Evolutionary conservation across 2,888 invertebrate genomes (phyloP).

Genomic region (Platycheirus rosarum): DNA sequence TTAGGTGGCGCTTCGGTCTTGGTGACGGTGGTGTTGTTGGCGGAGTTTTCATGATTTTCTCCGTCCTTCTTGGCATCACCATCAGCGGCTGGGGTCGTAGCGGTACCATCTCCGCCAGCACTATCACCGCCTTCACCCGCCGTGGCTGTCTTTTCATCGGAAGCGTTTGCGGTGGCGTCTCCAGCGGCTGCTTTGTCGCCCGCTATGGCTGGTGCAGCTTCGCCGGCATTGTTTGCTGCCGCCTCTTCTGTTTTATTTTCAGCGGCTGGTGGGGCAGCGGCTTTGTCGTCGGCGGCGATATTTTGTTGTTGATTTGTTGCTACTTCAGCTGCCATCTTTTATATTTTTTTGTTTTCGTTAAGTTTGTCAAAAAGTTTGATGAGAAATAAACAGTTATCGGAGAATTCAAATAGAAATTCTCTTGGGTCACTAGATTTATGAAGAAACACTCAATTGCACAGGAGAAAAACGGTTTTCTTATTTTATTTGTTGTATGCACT

Average conservation of each 20-base stretch:
- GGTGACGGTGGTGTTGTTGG: conserved; percentile 82
- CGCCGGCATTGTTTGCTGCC: conserved; percentile 79
- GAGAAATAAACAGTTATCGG: conserved; percentile 42
- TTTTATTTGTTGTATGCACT: conserved; percentile 34
- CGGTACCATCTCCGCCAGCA: conserved; percentile 77
- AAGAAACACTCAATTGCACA: conserved; percentile 47
- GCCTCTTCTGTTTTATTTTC: conserved; percentile 84
- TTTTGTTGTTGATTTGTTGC: conserved; percentile 85
- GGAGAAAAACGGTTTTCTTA: conserved; percentile 52
- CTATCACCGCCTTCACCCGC: conserved; percentile 79
- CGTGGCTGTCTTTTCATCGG: conserved; percentile 73
- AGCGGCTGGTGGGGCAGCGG: conserved; percentile 78
- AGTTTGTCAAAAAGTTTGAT: conserved; percentile 55
- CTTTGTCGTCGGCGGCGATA: conserved; percentile 79
- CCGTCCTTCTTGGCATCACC: conserved; percentile 82
- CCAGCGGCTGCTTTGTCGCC: conserved; percentile 77
- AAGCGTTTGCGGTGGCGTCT: conserved; percentile 72
- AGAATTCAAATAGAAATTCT: conserved; percentile 34
- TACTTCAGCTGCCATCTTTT: conserved; percentile 89
- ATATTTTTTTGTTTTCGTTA: conserved; percentile 36
- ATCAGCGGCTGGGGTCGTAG: conserved; percentile 80
- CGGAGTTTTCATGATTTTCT: conserved; percentile 83
- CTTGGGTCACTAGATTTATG: conserved; percentile 43
- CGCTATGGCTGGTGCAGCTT: conserved; percentile 80
- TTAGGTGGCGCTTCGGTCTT: conserved; percentile 88